Base-by-base conservation (phyloP, 2,113 vertebrate species). In the Clarias gariepinus region DNA sequence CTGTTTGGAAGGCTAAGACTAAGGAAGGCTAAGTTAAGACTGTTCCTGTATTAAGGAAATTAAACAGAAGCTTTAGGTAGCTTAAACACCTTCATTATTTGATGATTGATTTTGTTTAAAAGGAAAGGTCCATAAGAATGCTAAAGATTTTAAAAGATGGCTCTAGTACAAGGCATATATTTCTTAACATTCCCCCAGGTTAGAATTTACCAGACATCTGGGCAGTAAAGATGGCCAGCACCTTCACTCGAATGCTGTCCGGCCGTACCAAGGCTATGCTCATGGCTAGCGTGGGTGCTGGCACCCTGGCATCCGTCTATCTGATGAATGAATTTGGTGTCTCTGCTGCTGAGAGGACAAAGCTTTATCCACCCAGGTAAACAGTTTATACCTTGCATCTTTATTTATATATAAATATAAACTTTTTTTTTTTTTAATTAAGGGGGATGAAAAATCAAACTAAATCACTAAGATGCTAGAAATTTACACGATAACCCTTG, bases 311-410 rank as follows among this genome's bases (percentile, higher is more conserved):
- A 64, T 94, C 96, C 0, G 95, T 95, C 18, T 97, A 96, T 93
- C 91, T 97, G 84, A 88, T 97, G 84, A 95, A 92, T 87, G 93
- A 94, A 87, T 93, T 91, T 88, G 93, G 94, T 4, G 94, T 95
- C 4, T 94, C 94, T 10, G 81, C 91, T 61, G 93, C 92, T 13
- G 96, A 95, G 25, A 96, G 93, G 83, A 94, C 74, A 63, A 96
- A 90, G 90, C 90, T 96, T 30, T 98, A 96, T 79, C 97, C 97
- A 0, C 91, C 97, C 33, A 98, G 97, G 97, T 98, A 18, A 89
- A 25, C 15, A n/a, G 52, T 41, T 82, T 13, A 79, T n/a, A 76
- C 11, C 15, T 21, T 30, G 33, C 5, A 1, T 25, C 58, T 61
- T 79, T 11, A 61, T 18, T 82, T 23, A 52, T 12, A 61, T 61